Evolutionary conservation across 2,888 invertebrate species (phyloP), one percentile per base, ranked within the genome.

Genomic region (Perdita meconis): DNA sequence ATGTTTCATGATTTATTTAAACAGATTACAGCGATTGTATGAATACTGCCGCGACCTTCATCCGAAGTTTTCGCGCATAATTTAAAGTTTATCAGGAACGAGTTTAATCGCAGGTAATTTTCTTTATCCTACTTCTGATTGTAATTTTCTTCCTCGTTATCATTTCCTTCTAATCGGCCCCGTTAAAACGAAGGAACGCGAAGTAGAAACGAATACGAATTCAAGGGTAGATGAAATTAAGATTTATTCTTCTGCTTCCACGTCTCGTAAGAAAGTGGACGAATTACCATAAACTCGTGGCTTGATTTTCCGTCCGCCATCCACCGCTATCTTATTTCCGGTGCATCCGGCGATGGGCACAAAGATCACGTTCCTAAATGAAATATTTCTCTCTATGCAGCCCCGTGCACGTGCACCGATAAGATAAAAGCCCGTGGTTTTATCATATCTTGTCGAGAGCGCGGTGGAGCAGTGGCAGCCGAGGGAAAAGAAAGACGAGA

Each of bases 271-370:
- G 47, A 22, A 63, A 40, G 24, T 16, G 24, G 13, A n/a, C 0
- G 44, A 34, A 70, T 75, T 70, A 70, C 50, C 75, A 70, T 75
- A 75, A 66, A 30, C 63, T 22, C 47, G 67, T 59, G 13, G 36
- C 50, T 24, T 13, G 50, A 75, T 60, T 72, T 61, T 47, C 40
- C 61, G 36, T 12, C 55, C 71, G 51, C 66, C 44, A 61, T 59
- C 72, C 24, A n/a, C n/a, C 22, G 24, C 16, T 44, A 67, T 63
- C 57, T 66, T 42, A 51, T 44, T 73, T 82, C 79, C 79, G 71
- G 16, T 6, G 12, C 13, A 30, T 24, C 44, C 67, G 61, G 63
- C 19, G 36, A 60, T 10, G 67, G 47, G 67, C 36, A 10, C 19
- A 10, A 19, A 12, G 30, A 24, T 42, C 63, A 60, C 72, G 56